These are phyloP conservation scores for Stichodactyla helianthus DNA, from an alignment of 64 coral and sea anemone genomes.

Conservation along the genomic window DNA sequence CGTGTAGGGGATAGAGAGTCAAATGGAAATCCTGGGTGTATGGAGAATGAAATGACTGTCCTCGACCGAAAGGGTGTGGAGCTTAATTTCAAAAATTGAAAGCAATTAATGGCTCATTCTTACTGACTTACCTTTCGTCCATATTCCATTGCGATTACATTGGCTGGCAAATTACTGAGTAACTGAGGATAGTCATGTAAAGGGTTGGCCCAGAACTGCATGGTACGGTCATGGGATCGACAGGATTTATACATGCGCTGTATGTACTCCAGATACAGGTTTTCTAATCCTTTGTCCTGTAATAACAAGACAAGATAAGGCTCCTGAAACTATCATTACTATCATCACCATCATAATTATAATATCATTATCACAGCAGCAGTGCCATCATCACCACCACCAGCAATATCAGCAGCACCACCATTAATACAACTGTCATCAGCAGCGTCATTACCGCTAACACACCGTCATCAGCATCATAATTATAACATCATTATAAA, in stretches of 20 bases:
- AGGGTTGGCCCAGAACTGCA: slow-evolving; percentile 90
- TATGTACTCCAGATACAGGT: slow-evolving; percentile 62
- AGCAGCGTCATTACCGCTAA: no score
- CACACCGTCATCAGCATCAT: not conserved
- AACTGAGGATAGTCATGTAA: slow-evolving; percentile 73
- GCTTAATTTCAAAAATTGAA: no score
- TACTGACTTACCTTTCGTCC: slow-evolving; percentile 45
- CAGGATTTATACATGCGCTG: slow-evolving; percentile 58
- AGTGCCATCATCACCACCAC: no score
- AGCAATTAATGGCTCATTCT: no score
- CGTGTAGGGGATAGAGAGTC: not conserved
- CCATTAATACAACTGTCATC: no score
- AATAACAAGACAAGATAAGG: not conserved
- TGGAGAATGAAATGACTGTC: no score
- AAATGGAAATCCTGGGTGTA: not conserved
- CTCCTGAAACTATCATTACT: no score
- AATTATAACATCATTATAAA: not conserved
- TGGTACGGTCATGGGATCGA: slow-evolving; percentile 42
- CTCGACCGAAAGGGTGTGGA: no score
- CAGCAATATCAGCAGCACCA: not conserved
- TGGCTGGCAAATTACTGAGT: slow-evolving; percentile 61
- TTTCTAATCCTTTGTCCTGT: slow-evolving; percentile 56
- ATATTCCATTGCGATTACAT: slow-evolving; percentile 95
- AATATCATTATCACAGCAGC: no score
- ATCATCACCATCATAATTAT: not conserved